Evolutionary conservation across 2,888 invertebrate genomes (phyloP).

Genomic region (Himalopsyche tibetana): DNA sequence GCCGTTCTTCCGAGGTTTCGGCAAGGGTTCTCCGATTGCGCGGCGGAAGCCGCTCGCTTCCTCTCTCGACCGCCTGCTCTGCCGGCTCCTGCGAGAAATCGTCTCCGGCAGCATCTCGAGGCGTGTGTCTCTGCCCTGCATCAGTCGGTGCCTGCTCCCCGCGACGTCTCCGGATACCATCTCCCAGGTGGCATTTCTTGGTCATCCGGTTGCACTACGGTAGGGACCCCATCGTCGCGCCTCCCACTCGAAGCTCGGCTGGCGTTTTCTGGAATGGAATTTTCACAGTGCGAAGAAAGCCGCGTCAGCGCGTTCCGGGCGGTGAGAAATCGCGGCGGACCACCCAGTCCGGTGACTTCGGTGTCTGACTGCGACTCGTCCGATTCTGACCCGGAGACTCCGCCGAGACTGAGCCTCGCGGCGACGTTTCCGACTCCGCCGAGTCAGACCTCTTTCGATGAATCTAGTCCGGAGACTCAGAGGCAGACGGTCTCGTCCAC

Average conservation of each 20-base stretch:
- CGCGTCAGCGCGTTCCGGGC: constrained; percentile 75
- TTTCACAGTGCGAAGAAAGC: constrained; percentile 66
- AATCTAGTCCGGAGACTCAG: constrained; percentile 76
- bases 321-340: constrained; percentile 68
- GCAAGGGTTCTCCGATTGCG: constrained; percentile 92
- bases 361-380: constrained; percentile 82
- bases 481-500: constrained; percentile 77
- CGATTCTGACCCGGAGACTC: constrained; percentile 75
- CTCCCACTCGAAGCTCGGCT: constrained; percentile 78
- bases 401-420: constrained; percentile 73
- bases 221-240: constrained; percentile 81
- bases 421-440: constrained; percentile 78
- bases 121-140: constrained; percentile 81
- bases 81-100: constrained; percentile 74
- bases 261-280: constrained; percentile 71
- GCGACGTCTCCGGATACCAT: constrained; percentile 72
- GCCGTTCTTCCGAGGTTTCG: constrained; percentile 90
- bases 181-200: constrained; percentile 81
- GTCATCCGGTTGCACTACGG: constrained; percentile 81
- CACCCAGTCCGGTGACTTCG: constrained; percentile 84
- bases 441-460: constrained; percentile 78
- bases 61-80: constrained; percentile 77
- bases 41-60: constrained; percentile 86
- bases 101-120: constrained; percentile 81
- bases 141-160: constrained; percentile 70